Conservation (phyloP, 2,797 vertebrate species). For the Malacoraja senta region DNA sequence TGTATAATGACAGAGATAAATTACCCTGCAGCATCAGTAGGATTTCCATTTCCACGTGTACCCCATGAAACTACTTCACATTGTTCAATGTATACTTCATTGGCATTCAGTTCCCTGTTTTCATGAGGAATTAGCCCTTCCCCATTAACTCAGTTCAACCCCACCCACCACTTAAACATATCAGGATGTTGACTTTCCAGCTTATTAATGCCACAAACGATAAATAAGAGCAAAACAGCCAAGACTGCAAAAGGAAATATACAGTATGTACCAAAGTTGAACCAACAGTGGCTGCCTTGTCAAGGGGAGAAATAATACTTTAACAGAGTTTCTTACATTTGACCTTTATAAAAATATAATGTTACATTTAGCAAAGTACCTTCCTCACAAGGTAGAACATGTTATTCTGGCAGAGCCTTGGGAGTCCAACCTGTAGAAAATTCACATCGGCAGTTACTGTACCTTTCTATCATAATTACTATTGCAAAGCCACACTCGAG, state of each 20-base stretch:
- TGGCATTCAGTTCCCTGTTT: too few relatives aligned
- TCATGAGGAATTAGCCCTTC: too few relatives aligned
- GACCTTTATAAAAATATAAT: constrained; percentile 54
- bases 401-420: constrained; percentile 47
- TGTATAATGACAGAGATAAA: background rate
- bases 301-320: constrained; percentile 51
- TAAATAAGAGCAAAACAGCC: background rate
- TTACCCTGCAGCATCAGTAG: background rate
- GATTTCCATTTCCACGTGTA: background rate
- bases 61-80: background rate
- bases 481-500: constrained; percentile 48
- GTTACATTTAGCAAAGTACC: constrained; percentile 55
- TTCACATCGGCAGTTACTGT: constrained; percentile 47
- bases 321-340: too few relatives aligned
- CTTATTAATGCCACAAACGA: background rate
- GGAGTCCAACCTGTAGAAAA: constrained; percentile 44
- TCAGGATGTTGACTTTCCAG: background rate
- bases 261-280: constrained; percentile 41
- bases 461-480: constrained; percentile 52
- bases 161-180: background rate
- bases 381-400: constrained; percentile 48
- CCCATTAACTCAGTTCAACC: background rate
- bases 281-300: constrained; percentile 44
- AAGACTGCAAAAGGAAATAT: background rate
- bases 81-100: background rate